These are phyloP conservation scores for Todiramphus chloris DNA, from an alignment of 2,113 vertebrate genomes.

Conservation along the genomic window DNA sequence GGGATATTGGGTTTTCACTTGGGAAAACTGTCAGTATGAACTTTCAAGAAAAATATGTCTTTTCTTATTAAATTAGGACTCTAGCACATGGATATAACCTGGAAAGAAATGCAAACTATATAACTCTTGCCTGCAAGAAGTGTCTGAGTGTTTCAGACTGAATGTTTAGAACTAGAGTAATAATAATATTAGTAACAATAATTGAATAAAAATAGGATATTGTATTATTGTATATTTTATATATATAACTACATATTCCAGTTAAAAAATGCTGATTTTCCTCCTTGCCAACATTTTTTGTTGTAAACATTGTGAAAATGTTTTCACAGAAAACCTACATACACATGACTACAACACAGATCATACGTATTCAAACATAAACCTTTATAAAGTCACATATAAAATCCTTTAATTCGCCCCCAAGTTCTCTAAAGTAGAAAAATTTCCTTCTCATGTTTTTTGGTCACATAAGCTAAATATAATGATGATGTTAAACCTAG, in stretches of 20 bases:
- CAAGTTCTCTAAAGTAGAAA: neutral
- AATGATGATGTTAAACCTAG: neutral
- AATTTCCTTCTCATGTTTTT: neutral
- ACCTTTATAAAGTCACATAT: neutral
- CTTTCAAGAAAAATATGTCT: neutral
- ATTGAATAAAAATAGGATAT: neutral
- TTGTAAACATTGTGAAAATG: neutral
- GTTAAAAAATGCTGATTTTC: neutral
- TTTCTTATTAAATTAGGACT: neutral
- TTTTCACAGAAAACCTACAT: neutral
- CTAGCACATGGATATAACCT: neutral
- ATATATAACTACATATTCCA: neutral
- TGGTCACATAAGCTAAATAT: neutral
- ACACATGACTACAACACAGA: neutral
- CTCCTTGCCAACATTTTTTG: neutral
- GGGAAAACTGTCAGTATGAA: rapidly evolving
- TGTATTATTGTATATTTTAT: neutral
- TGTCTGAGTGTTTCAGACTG: neutral
- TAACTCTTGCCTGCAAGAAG: neutral
- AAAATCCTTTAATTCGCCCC: neutral
- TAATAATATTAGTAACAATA: neutral
- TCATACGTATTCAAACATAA: neutral
- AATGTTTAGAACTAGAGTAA: neutral
- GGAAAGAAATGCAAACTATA: neutral
- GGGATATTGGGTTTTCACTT: neutral